phyloP scores from a whole-genome alignment of 1,140 invertebrate genomes.

The Stegodyphus dumicola region DNA sequence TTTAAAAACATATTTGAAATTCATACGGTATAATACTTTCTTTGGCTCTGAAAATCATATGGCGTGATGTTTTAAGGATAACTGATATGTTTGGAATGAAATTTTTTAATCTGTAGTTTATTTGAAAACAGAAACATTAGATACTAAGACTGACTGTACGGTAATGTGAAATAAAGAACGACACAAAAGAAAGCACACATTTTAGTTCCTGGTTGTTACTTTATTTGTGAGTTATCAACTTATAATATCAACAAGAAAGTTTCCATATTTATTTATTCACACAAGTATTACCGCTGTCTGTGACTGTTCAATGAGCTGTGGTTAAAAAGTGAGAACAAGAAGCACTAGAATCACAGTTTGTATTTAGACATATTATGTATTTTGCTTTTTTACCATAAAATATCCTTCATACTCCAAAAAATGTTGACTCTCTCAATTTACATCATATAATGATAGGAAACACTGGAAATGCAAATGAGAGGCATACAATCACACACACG shows the following conservation, averaged over 20 bases:
- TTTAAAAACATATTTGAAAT: no score
- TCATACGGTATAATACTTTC: no score
- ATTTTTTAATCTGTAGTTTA: no score
- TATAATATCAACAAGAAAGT: constrained; percentile 54
- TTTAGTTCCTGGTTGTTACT: constrained; percentile 29
- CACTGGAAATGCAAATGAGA: constrained; percentile 38
- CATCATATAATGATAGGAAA: neutral
- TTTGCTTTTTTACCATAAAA: neutral
- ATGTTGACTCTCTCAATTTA: neutral
- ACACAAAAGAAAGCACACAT: neutral
- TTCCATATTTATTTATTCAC: constrained; percentile 48
- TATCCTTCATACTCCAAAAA: neutral
- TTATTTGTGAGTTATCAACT: constrained; percentile 57
- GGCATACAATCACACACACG: constrained; percentile 16
- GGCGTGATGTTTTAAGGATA: no score
- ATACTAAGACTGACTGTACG: no score
- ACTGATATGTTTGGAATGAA: no score
- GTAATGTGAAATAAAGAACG: no score
- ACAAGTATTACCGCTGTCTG: constrained; percentile 30
- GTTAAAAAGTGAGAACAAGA: constrained; percentile 42
- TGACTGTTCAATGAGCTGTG: constrained; percentile 49
- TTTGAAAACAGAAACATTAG: no score
- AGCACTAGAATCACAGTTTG: constrained; percentile 57
- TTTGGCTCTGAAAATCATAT: no score
- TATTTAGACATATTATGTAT: neutral